Evolutionary conservation across 2,797 vertebrate genomes (phyloP).

Genomic region (Falco concolor): DNA sequence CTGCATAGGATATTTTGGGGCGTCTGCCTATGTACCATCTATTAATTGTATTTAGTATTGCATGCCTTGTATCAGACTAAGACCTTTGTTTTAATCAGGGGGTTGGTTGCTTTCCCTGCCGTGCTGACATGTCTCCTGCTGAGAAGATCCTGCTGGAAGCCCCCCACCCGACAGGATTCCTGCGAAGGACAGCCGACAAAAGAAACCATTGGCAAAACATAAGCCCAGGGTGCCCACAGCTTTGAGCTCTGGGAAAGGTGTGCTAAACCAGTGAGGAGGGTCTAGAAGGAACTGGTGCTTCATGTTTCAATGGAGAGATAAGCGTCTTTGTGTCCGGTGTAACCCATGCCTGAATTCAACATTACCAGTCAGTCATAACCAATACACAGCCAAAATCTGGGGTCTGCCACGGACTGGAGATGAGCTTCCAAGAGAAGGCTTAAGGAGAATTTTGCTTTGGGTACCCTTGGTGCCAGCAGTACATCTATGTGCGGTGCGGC

Average conservation of each 20-base stretch:
- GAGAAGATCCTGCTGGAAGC: not conserved
- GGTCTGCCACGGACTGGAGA: not conserved
- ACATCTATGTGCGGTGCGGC: fast-evolving
- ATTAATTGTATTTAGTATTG: not conserved
- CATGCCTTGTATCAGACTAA: not conserved
- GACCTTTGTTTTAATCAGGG: not conserved
- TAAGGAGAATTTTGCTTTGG: not conserved
- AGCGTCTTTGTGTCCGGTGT: not conserved
- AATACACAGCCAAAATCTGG: not conserved
- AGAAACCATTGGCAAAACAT: fast-evolving
- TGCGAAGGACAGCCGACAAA: not conserved
- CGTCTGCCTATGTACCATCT: not conserved
- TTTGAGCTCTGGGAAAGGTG: not conserved
- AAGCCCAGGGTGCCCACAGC: not conserved
- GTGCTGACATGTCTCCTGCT: not conserved
- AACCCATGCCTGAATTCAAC: not conserved
- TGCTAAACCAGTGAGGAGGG: not conserved
- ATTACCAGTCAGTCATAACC: not conserved
- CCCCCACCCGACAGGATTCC: not conserved
- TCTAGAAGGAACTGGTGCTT: not conserved
- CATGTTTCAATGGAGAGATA: not conserved
- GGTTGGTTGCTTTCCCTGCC: not conserved
- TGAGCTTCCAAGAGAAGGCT: not conserved
- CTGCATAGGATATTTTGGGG: not conserved
- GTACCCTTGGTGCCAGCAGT: not conserved